Conservation (phyloP, 2,888 invertebrate species). For the Timema podura region DNA sequence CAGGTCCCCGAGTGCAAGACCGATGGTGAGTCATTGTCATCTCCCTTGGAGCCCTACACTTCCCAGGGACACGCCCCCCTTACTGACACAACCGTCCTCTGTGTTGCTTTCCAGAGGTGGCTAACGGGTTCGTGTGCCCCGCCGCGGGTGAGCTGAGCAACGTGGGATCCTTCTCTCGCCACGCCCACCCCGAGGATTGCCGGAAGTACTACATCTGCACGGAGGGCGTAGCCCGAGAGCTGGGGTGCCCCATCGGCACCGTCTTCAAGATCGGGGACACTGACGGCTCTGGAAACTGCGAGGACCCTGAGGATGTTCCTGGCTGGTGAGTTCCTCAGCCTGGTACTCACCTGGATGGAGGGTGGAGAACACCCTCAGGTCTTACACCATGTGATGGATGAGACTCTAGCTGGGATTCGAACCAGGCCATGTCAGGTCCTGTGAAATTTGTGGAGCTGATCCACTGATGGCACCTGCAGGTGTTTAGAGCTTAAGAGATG, state of each 20-base stretch:
- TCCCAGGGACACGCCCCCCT: too few relatives aligned
- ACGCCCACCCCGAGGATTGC: conserved; percentile 92
- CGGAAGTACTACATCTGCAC: conserved; percentile 93
- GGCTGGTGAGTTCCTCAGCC: conserved; percentile 72
- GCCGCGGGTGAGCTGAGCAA: conserved; percentile 76
- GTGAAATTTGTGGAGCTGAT: too few relatives aligned
- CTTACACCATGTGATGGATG: too few relatives aligned
- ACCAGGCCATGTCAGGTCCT: too few relatives aligned
- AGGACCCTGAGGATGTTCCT: conserved; percentile 92
- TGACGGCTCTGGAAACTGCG: conserved; percentile 89
- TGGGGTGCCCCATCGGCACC: conserved; percentile 93
- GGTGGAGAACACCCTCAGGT: too few relatives aligned
- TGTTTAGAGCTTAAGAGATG: too few relatives aligned
- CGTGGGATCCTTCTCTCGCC: conserved; percentile 77
- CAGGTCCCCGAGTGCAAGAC: conserved; percentile 88
- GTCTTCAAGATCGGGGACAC: conserved; percentile 91
- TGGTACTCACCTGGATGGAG: background rate
- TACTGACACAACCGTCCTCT: background rate
- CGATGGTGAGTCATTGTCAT: conserved; percentile 59
- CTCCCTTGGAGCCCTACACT: too few relatives aligned
- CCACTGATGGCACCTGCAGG: too few relatives aligned
- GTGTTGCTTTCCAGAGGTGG: conserved; percentile 68
- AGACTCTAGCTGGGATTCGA: too few relatives aligned
- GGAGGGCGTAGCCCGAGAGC: conserved; percentile 86
- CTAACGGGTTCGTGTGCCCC: conserved; percentile 84